These are phyloP conservation scores for Holacanthus passer DNA, from an alignment of 2,113 vertebrate genomes.

Conservation along the genomic window DNA sequence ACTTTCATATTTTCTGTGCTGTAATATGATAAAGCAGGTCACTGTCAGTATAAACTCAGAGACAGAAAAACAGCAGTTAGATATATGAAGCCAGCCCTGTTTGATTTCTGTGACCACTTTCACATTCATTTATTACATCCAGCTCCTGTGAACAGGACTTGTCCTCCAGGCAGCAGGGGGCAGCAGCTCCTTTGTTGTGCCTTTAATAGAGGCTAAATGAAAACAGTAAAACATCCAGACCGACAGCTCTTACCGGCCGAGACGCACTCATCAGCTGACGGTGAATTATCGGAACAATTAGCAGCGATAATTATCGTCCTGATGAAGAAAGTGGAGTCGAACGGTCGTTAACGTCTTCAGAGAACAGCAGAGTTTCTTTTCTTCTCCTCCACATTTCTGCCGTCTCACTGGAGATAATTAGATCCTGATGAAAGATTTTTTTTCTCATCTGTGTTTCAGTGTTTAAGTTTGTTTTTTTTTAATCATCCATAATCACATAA, in stretches of 20 bases:
- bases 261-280: neutral
- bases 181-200: neutral
- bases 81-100: neutral
- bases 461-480: neutral
- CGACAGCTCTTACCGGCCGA: neutral
- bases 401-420: neutral
- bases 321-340: neutral
- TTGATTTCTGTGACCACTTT: neutral
- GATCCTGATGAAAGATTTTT: neutral
- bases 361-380: neutral
- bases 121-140: too few relatives aligned
- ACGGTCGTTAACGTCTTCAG: too few relatives aligned
- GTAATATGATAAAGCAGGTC: too few relatives aligned
- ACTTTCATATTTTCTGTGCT: too few relatives aligned
- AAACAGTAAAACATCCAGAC: neutral
- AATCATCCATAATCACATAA: neutral
- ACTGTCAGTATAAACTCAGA: too few relatives aligned
- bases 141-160: neutral
- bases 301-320: neutral
- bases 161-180: neutral
- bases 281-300: constrained; percentile 21
- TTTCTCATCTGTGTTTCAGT: neutral
- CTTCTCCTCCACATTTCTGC: neutral
- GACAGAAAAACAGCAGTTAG: neutral
- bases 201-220: neutral